These are phyloP conservation scores for Zaprionus lineosus DNA, from an alignment of 2,888 invertebrate genomes.

Conservation along the genomic window DNA sequence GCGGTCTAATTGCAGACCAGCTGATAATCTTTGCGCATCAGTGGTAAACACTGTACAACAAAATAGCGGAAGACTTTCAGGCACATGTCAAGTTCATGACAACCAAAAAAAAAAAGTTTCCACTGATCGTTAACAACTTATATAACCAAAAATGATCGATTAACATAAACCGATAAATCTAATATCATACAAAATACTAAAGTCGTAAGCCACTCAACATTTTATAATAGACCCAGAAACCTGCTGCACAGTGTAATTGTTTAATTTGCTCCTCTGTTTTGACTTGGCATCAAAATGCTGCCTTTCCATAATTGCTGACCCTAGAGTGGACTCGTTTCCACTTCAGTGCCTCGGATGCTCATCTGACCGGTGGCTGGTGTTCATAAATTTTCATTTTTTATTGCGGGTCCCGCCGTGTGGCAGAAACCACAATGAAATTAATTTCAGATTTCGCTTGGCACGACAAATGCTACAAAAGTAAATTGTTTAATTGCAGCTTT, in stretches of 20 bases:
- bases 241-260: constrained; percentile 28
- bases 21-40: constrained; percentile 43
- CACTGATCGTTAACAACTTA: no score
- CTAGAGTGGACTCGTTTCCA: constrained; percentile 1
- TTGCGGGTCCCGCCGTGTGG: constrained; percentile 2
- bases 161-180: no score
- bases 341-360: background rate
- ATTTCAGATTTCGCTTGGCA: constrained; percentile 52
- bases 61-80: no score
- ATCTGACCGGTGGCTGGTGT: constrained; percentile 13
- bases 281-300: constrained; percentile 4
- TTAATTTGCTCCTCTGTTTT: constrained; percentile 22
- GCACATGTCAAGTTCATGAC: no score
- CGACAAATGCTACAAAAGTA: constrained; percentile 57
- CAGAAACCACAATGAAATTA: constrained; percentile 63
- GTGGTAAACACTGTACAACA: constrained; percentile 22
- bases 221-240: no score
- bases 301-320: constrained; percentile 13
- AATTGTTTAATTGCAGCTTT: constrained; percentile 71
- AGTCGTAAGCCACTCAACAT: no score
- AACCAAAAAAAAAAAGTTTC: no score
- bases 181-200: no score
- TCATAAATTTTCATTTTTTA: constrained; percentile 18
- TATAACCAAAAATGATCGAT: no score
- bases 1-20: constrained; percentile 32